phyloP scores from a whole-genome alignment of 35 echinoderm and acorn worm species.

The Apostichopus californicus region DNA sequence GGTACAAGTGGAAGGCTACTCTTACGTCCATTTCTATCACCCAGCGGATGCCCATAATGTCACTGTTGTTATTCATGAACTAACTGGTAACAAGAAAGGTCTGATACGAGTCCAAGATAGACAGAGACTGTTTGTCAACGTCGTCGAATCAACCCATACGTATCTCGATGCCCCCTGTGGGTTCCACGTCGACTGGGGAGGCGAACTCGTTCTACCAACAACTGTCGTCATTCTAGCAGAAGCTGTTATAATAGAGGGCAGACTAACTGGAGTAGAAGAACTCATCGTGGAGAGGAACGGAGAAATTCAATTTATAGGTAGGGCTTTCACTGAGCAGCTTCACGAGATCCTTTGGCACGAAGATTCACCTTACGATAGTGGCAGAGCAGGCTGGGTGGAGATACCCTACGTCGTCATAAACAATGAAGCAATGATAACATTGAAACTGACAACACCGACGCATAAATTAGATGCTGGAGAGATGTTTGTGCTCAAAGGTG shows the following conservation, averaged over 20 bases:
- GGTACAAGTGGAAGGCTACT: slow-evolving; percentile 86
- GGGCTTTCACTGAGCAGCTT: slow-evolving; percentile 64
- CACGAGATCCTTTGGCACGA: slow-evolving; percentile 65
- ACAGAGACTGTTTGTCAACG: slow-evolving; percentile 78
- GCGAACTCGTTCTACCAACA: slow-evolving; percentile 79
- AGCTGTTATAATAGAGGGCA: slow-evolving; percentile 74
- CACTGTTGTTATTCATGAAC: slow-evolving; percentile 84
- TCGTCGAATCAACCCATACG: slow-evolving; percentile 84
- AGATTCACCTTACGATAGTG: slow-evolving; percentile 70
- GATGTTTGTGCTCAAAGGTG: slow-evolving; percentile 72
- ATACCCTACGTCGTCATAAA: slow-evolving; percentile 61
- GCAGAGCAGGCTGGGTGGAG: slow-evolving; percentile 46
- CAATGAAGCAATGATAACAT: slow-evolving; percentile 60
- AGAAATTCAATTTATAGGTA: slow-evolving; percentile 70
- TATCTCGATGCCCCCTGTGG: slow-evolving; percentile 91
- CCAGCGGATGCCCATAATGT: slow-evolving; percentile 78
- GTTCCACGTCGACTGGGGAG: slow-evolving; percentile 58
- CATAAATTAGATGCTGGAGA: slow-evolving; percentile 67
- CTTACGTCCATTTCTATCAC: slow-evolving; percentile 88
- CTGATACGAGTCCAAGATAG: slow-evolving; percentile 71
- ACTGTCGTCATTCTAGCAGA: slow-evolving; percentile 72
- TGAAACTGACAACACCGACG: slow-evolving; percentile 28
- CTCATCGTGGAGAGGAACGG: slow-evolving; percentile 69
- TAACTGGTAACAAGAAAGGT: slow-evolving; percentile 84
- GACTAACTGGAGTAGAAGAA: slow-evolving; percentile 84